phyloP scores from a whole-genome alignment of 2,113 vertebrate species.

The Onychorhynchus coronatus region DNA sequence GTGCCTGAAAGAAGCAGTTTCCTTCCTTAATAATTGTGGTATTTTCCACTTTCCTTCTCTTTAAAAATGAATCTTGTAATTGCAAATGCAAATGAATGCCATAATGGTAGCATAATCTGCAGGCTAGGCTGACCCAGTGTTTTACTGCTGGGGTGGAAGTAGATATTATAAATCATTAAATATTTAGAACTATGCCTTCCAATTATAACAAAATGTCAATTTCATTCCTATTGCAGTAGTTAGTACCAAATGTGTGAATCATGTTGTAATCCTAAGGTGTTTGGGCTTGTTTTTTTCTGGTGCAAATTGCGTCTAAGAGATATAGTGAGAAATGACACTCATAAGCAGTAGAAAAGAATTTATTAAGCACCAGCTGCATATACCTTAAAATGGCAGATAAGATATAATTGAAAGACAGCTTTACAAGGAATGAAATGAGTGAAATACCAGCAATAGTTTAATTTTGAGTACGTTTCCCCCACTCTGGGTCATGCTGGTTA shows the following conservation, averaged over 20 bases:
- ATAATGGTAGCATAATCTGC: neutral
- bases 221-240: neutral
- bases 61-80: neutral
- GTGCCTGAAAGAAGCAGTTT: neutral
- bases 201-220: neutral
- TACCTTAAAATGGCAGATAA: neutral
- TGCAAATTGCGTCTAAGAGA: neutral
- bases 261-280: neutral
- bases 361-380: neutral
- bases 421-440: neutral
- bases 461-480: neutral
- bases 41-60: neutral
- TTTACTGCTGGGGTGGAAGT: neutral
- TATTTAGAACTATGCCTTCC: neutral
- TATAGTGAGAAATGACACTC: neutral
- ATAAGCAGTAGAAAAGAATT: neutral
- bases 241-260: neutral
- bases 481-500: neutral
- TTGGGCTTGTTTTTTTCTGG: neutral
- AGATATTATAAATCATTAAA: neutral
- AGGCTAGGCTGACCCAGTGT: neutral
- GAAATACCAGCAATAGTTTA: neutral
- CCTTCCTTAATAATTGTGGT: neutral
- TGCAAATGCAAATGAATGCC: neutral
- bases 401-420: neutral